A percentile compares a stretch with the other conserved stretches of the same genome.
These are phyloP conservation scores for Tipula helvola DNA, from an alignment of 2,888 invertebrate genomes.

Conservation along the genomic window DNA sequence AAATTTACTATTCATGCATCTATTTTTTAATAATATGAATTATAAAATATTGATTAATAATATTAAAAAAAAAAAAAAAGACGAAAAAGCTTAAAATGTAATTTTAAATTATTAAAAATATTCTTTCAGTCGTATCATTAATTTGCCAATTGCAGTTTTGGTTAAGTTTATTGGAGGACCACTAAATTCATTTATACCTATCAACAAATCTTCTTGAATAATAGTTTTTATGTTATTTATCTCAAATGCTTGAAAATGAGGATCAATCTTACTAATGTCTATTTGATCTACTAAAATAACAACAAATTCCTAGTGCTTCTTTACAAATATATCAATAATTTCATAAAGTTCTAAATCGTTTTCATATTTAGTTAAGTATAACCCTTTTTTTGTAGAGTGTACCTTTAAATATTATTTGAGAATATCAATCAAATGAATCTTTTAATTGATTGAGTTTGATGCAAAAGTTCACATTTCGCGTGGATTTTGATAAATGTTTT, in stretches of 20 bases:
- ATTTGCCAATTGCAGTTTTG: background rate
- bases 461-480: background rate
- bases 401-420: background rate
- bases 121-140: too few species aligned
- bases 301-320: too few species aligned
- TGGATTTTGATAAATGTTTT: background rate
- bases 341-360: too few species aligned
- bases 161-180: background rate
- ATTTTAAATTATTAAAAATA: too few species aligned
- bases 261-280: background rate
- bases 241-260: background rate
- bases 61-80: background rate
- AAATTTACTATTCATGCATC: too few species aligned
- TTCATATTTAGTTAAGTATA: too few species aligned
- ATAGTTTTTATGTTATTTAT: background rate
- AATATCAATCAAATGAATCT: background rate
- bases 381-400: background rate
- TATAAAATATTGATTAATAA: too few species aligned
- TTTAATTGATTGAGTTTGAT: background rate
- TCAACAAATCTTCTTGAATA: too few species aligned
- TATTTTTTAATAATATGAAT: too few species aligned
- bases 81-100: too few species aligned
- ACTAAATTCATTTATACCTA: background rate
- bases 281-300: background rate
- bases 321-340: too few species aligned